Conservation (phyloP, 2,888 invertebrate species). For the Antheraea yamamai region DNA sequence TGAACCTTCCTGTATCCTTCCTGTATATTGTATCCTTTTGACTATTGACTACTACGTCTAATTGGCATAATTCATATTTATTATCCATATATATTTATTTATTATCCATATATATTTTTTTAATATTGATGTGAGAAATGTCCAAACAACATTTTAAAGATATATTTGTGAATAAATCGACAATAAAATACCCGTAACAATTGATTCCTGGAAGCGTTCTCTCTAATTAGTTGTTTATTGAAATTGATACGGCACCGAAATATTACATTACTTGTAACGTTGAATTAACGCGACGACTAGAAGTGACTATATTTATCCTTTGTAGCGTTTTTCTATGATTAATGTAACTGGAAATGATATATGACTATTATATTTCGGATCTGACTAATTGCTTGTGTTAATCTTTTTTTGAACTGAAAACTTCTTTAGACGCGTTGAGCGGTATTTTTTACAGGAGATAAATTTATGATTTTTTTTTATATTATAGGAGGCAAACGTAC, state of each 20-base stretch:
- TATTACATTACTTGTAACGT: neutral
- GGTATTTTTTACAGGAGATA: too few species aligned
- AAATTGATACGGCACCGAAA: neutral
- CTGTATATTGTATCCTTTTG: too few species aligned
- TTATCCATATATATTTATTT: too few species aligned
- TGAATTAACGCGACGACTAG: constrained; percentile 30
- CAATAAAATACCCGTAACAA: neutral
- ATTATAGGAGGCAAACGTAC: too few species aligned
- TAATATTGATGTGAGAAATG: neutral
- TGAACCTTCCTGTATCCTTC: too few species aligned
- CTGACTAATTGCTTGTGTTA: too few species aligned
- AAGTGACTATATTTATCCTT: neutral
- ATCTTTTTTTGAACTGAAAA: too few species aligned
- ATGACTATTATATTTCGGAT: too few species aligned
- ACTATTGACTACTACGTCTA: neutral
- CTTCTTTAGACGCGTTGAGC: too few species aligned
- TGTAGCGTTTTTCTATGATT: neutral
- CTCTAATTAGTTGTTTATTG: neutral
- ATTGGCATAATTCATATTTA: neutral
- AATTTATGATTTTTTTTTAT: too few species aligned
- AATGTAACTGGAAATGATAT: too few species aligned
- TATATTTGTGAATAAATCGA: neutral
- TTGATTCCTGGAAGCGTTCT: neutral
- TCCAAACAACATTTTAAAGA: neutral
- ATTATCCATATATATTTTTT: too few species aligned